Percentiles rank a stretch among this genome's conserved stretches.
Evolutionary conservation across 2,797 vertebrate genomes (phyloP).

Genomic region (Pteronotus mesoamericanus): DNA sequence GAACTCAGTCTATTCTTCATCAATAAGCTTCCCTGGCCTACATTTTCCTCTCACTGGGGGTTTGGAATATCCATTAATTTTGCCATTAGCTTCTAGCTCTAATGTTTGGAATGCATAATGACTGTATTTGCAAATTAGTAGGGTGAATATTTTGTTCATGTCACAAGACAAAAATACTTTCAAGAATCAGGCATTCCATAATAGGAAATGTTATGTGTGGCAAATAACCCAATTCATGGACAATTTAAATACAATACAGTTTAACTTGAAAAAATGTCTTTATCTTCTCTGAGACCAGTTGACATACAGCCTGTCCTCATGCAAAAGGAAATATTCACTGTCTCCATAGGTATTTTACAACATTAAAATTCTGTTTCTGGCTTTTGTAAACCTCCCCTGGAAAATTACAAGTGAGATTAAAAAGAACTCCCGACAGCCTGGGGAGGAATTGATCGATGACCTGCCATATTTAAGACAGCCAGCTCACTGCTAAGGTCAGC

Average conservation of each 20-base stretch:
- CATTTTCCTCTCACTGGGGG: constrained; percentile 49
- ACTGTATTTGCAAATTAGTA: constrained; percentile 57
- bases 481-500: constrained; percentile 76
- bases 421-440: constrained; percentile 73
- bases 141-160: constrained; percentile 45
- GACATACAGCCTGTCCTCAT: not conserved
- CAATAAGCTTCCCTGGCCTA: not conserved
- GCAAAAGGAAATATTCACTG: constrained; percentile 62
- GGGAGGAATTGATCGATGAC: constrained; percentile 81
- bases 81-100: constrained; percentile 52
- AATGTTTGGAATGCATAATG: constrained; percentile 29
- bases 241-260: not conserved
- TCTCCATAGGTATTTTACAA: constrained; percentile 51
- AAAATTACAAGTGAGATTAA: constrained; percentile 86
- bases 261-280: constrained; percentile 48
- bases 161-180: constrained; percentile 27
- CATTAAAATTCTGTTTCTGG: constrained; percentile 84
- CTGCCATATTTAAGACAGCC: constrained; percentile 80
- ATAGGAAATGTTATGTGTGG: not conserved
- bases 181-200: not conserved
- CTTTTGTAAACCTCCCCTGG: constrained; percentile 79
- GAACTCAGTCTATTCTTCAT: not conserved
- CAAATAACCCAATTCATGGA: constrained; percentile 26
- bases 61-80: constrained; percentile 56
- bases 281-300: constrained; percentile 19